Evolutionary conservation across 2,888 invertebrate species (phyloP), one percentile per base, ranked within the genome.

Genomic region (Ectemnius lituratus): DNA sequence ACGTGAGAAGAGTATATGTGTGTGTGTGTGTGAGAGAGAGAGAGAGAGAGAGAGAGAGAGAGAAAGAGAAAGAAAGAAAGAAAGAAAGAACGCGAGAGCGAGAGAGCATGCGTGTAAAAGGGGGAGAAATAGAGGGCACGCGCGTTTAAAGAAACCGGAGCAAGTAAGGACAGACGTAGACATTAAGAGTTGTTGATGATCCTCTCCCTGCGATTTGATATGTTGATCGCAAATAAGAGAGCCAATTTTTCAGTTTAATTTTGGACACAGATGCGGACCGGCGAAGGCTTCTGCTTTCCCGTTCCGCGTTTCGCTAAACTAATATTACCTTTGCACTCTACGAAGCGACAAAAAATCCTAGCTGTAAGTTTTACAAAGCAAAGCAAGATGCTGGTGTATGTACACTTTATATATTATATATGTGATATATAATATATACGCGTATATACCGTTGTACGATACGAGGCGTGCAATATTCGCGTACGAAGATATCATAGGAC

Each of bases 381-480:
- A 18, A 67, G 37, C n/a, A 66, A 2, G 60, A 73, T 73, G 67
- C 70, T 81, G 14, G 77, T 79, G 79, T 83, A 76, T 77, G 77
- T 79, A 67, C 68, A 59, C 61, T 74, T 18, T 74, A 69, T 77
- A 81, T 78, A 78, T 46, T 63, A 72, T 73, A 75, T 82, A 75
- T 68, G 23, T 63, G 60, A 73, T 60, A 81, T 80, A 73, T 59
- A 74, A 60, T 76, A 79, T 70, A 70, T 64, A 74, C 73, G 63
- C 66, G 67, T 67, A 60, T 67, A 77, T 62, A 70, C 59, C 49
- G 60, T 74, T 69, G 70, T 69, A 76, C 71, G 52, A 76, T 69
- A 75, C 71, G 52, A 76, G 58, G 56, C 66, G 81, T 85, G 79
- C 70, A 83, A 84, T 85, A 82, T 76, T 81, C 75, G 75, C 73